A percentile compares a stretch with the other conserved stretches of the same genome.
phyloP scores from a whole-genome alignment of 2,113 vertebrate species.

The Atractosteus spatula region DNA sequence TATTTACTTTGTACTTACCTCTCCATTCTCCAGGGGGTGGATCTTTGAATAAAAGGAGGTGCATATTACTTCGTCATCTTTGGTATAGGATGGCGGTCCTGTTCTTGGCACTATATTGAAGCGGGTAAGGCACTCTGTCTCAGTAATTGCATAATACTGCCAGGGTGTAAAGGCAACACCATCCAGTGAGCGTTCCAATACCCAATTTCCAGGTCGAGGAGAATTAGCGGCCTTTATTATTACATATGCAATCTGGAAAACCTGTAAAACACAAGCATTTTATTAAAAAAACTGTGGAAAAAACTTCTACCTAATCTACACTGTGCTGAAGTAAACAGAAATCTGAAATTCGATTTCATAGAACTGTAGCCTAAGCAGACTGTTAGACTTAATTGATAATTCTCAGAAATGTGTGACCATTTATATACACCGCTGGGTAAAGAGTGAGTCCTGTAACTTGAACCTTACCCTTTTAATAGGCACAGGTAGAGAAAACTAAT shows the following conservation, averaged over 20 bases:
- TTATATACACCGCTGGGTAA: too few relatives aligned
- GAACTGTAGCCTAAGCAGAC: not conserved
- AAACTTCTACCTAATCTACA: not conserved
- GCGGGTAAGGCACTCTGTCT: slow-evolving; percentile 86
- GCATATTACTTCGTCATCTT: slow-evolving; percentile 94
- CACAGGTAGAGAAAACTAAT: too few relatives aligned
- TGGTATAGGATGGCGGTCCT: slow-evolving; percentile 82
- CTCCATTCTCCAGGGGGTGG: slow-evolving; percentile 94
- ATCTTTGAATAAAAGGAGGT: slow-evolving; percentile 96
- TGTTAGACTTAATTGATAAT: not conserved
- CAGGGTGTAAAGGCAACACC: slow-evolving; percentile 80
- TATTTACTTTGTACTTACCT: slow-evolving; percentile 69
- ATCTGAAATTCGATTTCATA: not conserved
- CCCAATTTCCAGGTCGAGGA: slow-evolving; percentile 94
- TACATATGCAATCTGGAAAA: slow-evolving; percentile 94
- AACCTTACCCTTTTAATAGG: too few relatives aligned
- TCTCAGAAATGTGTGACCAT: not conserved
- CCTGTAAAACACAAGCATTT: slow-evolving; percentile 53
- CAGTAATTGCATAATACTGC: slow-evolving; percentile 94
- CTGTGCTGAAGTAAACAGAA: too few relatives aligned
- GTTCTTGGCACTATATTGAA: slow-evolving; percentile 82
- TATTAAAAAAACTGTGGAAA: not conserved
- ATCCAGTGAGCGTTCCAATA: slow-evolving; percentile 88
- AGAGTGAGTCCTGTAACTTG: too few relatives aligned
- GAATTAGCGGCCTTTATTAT: slow-evolving; percentile 95